phyloP scores from a whole-genome alignment of 1,140 invertebrate species.

The Drosophila nigromelanica region DNA sequence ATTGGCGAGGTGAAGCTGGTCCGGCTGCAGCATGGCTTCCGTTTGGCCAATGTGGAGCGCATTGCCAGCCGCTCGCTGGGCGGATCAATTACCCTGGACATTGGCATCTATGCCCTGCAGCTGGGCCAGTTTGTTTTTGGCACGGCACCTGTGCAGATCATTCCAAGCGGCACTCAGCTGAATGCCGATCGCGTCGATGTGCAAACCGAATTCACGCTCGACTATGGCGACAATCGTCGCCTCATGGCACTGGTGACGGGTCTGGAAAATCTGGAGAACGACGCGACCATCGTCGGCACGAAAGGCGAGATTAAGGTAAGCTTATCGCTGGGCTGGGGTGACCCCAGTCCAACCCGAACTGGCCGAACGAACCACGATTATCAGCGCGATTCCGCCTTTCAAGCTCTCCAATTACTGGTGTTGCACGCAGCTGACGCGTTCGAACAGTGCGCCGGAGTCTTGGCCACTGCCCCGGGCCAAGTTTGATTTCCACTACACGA shows the following conservation, averaged over 20 bases:
- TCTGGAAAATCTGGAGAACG: slow-evolving; percentile 86
- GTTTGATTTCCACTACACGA: slow-evolving; percentile 86
- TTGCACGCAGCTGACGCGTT: slow-evolving; percentile 60
- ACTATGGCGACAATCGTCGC: slow-evolving; percentile 86
- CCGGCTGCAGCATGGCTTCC: slow-evolving; percentile 88
- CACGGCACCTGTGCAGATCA: slow-evolving; percentile 86
- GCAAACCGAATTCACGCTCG: slow-evolving; percentile 86
- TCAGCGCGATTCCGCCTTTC: slow-evolving; percentile 27
- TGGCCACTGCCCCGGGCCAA: slow-evolving; percentile 85
- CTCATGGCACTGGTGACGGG: slow-evolving; percentile 86
- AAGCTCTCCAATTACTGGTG: slow-evolving; percentile 84
- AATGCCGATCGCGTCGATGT: slow-evolving; percentile 89
- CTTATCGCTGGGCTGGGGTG: too few relatives aligned
- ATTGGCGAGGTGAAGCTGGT: slow-evolving; percentile 90
- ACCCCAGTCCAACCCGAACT: background rate
- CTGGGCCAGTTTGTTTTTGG: slow-evolving; percentile 89
- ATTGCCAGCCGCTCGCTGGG: slow-evolving; percentile 85
- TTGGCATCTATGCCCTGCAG: slow-evolving; percentile 93
- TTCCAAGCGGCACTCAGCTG: slow-evolving; percentile 86
- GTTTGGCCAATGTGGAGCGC: slow-evolving; percentile 67
- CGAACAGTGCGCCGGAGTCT: slow-evolving; percentile 83
- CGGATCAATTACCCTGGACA: slow-evolving; percentile 91
- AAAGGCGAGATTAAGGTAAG: slow-evolving; percentile 87
- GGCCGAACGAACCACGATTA: slow-evolving; percentile 11
- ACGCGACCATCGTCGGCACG: slow-evolving; percentile 87